Conservation (phyloP, 2,113 vertebrate species). For the Pterophyllum scalare region DNA sequence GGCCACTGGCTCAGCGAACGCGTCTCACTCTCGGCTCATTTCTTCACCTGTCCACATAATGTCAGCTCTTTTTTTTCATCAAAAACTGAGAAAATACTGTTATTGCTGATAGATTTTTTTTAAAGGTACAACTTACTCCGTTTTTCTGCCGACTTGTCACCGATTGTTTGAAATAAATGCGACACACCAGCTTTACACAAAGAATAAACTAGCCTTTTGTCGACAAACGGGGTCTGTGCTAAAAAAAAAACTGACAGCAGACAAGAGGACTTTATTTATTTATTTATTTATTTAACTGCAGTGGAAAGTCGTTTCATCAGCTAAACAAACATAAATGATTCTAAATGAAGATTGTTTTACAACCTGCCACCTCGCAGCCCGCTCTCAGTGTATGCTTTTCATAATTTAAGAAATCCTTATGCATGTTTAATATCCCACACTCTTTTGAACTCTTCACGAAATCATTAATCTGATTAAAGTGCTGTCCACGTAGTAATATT, state of each 20-base stretch:
- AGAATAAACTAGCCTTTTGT: neutral
- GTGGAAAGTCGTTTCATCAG: neutral
- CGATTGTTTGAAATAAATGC: neutral
- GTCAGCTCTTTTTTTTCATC: neutral
- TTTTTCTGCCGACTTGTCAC: neutral
- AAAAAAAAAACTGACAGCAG: neutral
- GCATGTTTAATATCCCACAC: neutral
- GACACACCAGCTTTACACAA: neutral
- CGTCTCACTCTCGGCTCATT: slow-evolving; percentile 10
- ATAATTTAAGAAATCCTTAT: neutral
- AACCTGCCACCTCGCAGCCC: neutral
- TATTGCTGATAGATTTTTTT: neutral
- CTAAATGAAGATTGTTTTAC: neutral
- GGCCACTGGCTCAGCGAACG: slow-evolving; percentile 58
- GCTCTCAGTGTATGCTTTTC: neutral
- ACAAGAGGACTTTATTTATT: neutral
- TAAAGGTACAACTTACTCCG: neutral
- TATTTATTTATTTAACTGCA: neutral
- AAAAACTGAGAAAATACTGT: neutral
- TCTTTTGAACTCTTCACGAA: neutral
- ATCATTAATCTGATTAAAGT: neutral
- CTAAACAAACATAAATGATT: neutral
- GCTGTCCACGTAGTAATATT: neutral
- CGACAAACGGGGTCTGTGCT: neutral
- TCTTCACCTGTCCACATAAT: slow-evolving; percentile 11